phyloP scores from a whole-genome alignment of 1,140 invertebrate genomes.

The Eumeta japonica region DNA sequence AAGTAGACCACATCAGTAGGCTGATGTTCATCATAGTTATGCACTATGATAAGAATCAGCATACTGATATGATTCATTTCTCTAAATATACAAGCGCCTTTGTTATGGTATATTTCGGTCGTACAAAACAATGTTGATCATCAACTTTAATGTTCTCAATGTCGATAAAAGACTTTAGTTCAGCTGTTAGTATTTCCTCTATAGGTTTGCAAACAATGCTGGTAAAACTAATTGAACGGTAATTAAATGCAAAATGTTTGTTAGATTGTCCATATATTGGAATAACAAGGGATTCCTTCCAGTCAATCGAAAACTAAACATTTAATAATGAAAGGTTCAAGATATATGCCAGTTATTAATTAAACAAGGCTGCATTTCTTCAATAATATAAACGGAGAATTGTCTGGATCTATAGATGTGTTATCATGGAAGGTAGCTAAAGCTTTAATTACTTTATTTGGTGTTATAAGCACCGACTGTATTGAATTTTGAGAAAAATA shows the following conservation, averaged over 20 bases:
- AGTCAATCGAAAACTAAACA: too few species aligned
- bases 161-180: background rate
- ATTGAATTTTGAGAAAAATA: too few species aligned
- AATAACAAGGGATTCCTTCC: slow-evolving; percentile 1
- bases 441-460: too few species aligned
- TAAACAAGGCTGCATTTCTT: slow-evolving; percentile 1
- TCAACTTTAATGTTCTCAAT: background rate
- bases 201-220: slow-evolving; percentile 2
- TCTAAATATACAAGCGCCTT: too few species aligned
- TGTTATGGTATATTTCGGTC: too few species aligned
- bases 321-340: too few species aligned
- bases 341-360: background rate
- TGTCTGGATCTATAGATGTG: background rate
- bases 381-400: background rate
- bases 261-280: slow-evolving; percentile 1
- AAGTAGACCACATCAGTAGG: background rate
- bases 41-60: too few species aligned
- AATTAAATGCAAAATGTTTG: background rate
- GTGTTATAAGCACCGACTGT: too few species aligned
- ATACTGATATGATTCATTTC: too few species aligned
- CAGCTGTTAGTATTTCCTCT: background rate
- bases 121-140: too few species aligned
- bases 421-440: too few species aligned
- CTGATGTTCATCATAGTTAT: background rate
- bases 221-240: background rate